Evolutionary conservation across 2,113 vertebrate species (phyloP).

Genomic region (Dipodomys merriami): DNA sequence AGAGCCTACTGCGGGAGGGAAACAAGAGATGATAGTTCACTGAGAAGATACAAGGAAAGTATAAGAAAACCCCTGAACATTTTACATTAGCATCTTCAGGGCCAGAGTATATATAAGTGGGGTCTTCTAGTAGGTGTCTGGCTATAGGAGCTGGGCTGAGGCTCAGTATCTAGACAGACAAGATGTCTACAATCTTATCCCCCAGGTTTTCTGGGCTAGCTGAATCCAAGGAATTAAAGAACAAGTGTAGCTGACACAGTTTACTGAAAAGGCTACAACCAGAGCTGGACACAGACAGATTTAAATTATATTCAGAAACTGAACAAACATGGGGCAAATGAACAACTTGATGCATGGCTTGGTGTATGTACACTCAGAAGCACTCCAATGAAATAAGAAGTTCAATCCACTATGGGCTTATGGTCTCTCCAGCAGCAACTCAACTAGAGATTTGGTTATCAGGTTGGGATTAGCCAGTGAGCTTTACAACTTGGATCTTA

Average conservation of each 20-base stretch:
- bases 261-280: neutral
- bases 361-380: rapidly evolving
- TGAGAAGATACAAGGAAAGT: too few relatives aligned
- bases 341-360: neutral
- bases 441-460: neutral
- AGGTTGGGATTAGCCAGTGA: neutral
- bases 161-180: neutral
- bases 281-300: neutral
- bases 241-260: neutral
- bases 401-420: neutral
- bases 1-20: rapidly evolving
- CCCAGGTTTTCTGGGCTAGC: neutral
- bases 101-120: neutral
- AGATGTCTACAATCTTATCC: rapidly evolving
- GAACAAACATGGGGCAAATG: conserved; percentile 30
- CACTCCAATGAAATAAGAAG: neutral
- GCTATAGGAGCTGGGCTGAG: neutral
- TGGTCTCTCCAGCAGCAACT: neutral
- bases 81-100: neutral
- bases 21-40: neutral
- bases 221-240: neutral
- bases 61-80: neutral
- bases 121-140: neutral
- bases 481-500: neutral
- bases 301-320: conserved; percentile 41